A percentile compares a stretch with the other conserved stretches of the same genome.
Evolutionary conservation across 2,113 vertebrate genomes (phyloP).

Genomic region (Opisthocomus hoazin): DNA sequence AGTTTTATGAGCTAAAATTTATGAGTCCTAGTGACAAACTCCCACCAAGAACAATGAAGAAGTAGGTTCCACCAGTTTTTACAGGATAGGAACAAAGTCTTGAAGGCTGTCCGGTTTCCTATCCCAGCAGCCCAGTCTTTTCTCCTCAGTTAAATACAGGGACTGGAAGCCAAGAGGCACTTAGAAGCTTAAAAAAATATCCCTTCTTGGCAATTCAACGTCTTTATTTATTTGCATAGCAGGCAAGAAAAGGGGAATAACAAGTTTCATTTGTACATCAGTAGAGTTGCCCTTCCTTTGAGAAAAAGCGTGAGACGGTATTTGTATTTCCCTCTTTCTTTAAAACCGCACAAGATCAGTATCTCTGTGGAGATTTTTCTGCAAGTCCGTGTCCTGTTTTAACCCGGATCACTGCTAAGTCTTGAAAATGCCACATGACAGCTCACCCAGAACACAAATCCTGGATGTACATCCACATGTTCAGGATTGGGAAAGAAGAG

Average conservation of each 20-base stretch:
- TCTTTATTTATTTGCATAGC: not conserved
- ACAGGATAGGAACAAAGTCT: not conserved
- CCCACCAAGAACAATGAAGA: not conserved
- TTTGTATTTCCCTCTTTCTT: not conserved
- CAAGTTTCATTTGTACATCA: not conserved
- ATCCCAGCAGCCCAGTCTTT: not conserved
- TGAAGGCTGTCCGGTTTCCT: not conserved
- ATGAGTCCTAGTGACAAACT: not conserved
- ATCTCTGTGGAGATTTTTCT: not conserved
- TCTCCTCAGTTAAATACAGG: not conserved
- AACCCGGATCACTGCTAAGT: not conserved
- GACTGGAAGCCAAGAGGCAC: not conserved
- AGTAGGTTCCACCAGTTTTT: not conserved
- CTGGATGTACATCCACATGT: not conserved
- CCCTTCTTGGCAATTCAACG: not conserved
- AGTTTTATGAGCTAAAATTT: conserved; percentile 8
- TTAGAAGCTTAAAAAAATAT: not conserved
- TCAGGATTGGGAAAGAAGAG: not conserved
- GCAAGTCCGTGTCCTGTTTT: not conserved
- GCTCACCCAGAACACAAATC: not conserved
- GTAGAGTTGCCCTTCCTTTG: not conserved
- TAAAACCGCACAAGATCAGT: not conserved
- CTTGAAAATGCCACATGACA: not conserved
- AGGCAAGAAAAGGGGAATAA: not conserved
- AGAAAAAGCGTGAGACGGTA: fast-evolving